Conservation (phyloP, 2,797 vertebrate genomes). For the Ficedula albicollis region DNA sequence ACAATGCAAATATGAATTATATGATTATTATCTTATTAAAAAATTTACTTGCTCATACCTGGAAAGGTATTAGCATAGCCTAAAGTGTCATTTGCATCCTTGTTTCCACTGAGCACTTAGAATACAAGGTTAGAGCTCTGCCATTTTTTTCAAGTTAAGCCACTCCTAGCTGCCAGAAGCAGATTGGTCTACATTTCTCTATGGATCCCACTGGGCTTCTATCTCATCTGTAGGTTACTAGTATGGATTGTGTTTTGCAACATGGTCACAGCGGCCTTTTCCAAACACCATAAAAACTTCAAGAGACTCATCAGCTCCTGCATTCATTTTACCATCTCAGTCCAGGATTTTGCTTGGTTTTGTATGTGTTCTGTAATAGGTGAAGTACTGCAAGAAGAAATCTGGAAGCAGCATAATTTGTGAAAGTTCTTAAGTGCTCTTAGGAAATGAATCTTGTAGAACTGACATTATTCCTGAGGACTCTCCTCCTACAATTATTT, state of each 20-base stretch:
- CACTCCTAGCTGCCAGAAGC: neutral
- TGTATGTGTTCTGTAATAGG: neutral
- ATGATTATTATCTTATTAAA: neutral
- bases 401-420: neutral
- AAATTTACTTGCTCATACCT: neutral
- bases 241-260: neutral
- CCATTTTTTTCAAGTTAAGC: neutral
- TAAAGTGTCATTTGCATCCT: neutral
- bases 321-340: neutral
- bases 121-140: neutral
- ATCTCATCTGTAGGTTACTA: neutral
- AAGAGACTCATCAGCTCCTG: neutral
- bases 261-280: neutral
- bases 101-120: neutral
- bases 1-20: conserved; percentile 18
- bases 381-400: neutral
- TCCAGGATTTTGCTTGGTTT: neutral
- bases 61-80: neutral
- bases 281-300: neutral
- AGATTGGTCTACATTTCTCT: neutral
- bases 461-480: neutral
- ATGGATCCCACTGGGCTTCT: neutral
- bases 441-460: neutral
- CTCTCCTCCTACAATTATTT: neutral
- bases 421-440: neutral